Evolutionary conservation across 2,113 vertebrate species (phyloP).

Genomic region (Elaphurus davidianus): DNA sequence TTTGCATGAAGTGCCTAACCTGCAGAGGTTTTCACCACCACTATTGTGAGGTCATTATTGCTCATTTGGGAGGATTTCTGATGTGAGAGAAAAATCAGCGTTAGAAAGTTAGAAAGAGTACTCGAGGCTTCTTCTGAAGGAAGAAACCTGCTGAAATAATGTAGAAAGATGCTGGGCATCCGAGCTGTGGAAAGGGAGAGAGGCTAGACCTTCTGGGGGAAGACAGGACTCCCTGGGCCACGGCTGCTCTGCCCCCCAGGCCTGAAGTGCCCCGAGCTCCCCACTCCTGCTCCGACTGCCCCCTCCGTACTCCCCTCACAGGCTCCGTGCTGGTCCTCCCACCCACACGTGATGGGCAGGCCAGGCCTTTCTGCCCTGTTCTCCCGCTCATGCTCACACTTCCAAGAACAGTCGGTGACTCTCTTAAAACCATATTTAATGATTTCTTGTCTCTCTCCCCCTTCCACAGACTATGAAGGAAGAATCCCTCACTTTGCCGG

Average conservation of each 20-base stretch:
- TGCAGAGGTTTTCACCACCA: not conserved
- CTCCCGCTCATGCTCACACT: not conserved
- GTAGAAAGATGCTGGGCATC: not conserved
- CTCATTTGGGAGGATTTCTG: not conserved
- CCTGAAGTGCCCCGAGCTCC: not conserved
- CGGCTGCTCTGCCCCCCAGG: not conserved
- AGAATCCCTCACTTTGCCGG: slow-evolving; percentile 81
- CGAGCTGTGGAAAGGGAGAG: too few species aligned
- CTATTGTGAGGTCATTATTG: not conserved
- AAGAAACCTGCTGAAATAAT: not conserved
- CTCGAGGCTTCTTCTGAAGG: not conserved
- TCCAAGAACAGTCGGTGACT: not conserved
- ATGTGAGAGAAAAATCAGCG: not conserved
- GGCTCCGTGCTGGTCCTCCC: not conserved
- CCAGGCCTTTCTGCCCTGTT: not conserved
- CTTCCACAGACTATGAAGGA: slow-evolving; percentile 89
- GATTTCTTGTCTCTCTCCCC: not conserved
- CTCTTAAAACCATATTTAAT: not conserved
- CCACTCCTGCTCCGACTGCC: not conserved
- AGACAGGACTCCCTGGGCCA: not conserved
- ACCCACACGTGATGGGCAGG: accelerated
- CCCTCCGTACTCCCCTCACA: accelerated
- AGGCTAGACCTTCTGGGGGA: not conserved
- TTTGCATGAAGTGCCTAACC: not conserved
- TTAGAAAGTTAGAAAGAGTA: not conserved